These are phyloP conservation scores for Proales similis DNA, from an alignment of 1,140 invertebrate species.

Conservation along the genomic window DNA sequence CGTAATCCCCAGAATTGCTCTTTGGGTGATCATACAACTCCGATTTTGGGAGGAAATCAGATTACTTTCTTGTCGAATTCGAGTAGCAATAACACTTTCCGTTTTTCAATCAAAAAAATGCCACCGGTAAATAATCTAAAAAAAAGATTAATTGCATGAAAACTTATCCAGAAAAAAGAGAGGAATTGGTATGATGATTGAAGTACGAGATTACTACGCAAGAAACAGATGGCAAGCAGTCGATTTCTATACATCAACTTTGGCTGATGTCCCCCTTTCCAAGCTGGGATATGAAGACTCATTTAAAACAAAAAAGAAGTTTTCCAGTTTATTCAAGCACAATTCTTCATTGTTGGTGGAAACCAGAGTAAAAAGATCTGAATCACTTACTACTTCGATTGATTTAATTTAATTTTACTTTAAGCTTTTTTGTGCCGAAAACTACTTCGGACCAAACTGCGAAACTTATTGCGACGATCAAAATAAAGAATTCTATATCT, in stretches of 20 bases:
- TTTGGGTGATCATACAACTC: constrained; percentile 25
- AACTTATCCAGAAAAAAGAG: neutral
- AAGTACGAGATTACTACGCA: constrained; percentile 9
- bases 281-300: neutral
- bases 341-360: constrained; percentile 17
- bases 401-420: no score
- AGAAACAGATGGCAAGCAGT: constrained; percentile 16
- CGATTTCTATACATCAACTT: constrained; percentile 32
- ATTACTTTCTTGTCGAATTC: constrained; percentile 5
- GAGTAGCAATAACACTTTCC: constrained; percentile 9
- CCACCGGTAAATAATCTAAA: neutral
- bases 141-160: neutral
- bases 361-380: no score
- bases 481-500: constrained; percentile 8
- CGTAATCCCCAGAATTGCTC: constrained; percentile 37
- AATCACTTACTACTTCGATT: no score
- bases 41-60: constrained; percentile 10
- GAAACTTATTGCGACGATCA: constrained; percentile 6
- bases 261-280: constrained; percentile 25
- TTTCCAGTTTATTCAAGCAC: constrained; percentile 27
- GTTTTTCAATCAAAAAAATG: constrained; percentile 24
- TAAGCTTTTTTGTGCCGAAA: constrained; percentile 13
- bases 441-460: constrained; percentile 24
- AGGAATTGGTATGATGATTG: constrained; percentile 35
- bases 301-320: constrained; percentile 14